These are phyloP conservation scores for Anabacerthia variegaticeps DNA, from an alignment of 2,797 vertebrate species.

Conservation along the genomic window DNA sequence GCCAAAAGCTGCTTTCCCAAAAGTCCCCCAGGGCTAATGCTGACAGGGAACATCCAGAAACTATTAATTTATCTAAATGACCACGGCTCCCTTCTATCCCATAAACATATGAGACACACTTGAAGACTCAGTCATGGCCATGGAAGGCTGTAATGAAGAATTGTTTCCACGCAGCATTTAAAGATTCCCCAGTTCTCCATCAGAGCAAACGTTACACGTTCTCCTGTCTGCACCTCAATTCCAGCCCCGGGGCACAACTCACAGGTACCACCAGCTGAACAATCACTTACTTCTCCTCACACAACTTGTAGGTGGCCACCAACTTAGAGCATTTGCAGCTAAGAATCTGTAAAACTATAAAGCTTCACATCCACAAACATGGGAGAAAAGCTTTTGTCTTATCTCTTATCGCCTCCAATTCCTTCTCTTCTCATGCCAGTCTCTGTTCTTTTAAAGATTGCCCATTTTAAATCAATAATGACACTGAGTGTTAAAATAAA, in stretches of 20 bases:
- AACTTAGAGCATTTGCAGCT: not conserved
- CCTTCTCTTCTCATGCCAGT: not conserved
- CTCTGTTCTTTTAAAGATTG: not conserved
- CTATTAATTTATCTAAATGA: slow-evolving; percentile 59
- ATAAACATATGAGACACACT: not conserved
- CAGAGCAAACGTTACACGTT: not conserved
- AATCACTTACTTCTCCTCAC: not conserved
- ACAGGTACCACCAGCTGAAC: not conserved
- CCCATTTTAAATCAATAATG: not conserved
- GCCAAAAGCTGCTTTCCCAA: not conserved
- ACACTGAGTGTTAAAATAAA: not conserved
- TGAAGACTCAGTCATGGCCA: not conserved
- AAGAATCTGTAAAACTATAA: not conserved
- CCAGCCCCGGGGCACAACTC: not conserved
- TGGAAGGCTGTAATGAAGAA: not conserved
- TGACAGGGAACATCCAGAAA: slow-evolving; percentile 34
- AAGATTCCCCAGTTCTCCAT: not conserved
- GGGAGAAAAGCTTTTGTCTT: not conserved
- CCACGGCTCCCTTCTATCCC: slow-evolving; percentile 26
- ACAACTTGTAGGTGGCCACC: not conserved
- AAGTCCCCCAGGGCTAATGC: slow-evolving; percentile 11
- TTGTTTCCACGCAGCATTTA: not conserved
- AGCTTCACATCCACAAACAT: not conserved
- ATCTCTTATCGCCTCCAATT: not conserved
- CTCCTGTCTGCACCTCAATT: not conserved